phyloP scores from a whole-genome alignment of 2,888 invertebrate genomes.

The Eupithecia vulgata region DNA sequence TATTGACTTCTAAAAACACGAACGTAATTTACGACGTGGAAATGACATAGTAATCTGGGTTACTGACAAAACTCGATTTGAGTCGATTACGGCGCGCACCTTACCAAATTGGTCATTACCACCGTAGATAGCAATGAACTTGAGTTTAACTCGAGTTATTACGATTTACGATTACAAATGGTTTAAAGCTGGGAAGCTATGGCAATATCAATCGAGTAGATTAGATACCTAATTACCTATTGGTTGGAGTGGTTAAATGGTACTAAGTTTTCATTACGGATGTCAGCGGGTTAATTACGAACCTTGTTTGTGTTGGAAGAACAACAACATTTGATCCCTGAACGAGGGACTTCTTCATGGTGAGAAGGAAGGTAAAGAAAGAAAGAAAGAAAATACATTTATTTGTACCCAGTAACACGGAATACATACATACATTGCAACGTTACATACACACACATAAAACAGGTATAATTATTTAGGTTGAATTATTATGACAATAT shows the following conservation, averaged over 20 bases:
- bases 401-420: too few species aligned
- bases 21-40: conserved; percentile 3
- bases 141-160: conserved; percentile 62
- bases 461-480: too few species aligned
- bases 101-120: conserved; percentile 66
- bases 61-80: conserved; percentile 42
- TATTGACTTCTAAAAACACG: not conserved
- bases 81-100: conserved; percentile 56
- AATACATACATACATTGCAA: too few species aligned
- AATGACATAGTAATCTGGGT: conserved; percentile 27
- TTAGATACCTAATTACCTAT: not conserved
- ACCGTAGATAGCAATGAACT: conserved; percentile 67
- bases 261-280: too few species aligned
- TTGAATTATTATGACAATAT: too few species aligned
- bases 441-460: too few species aligned
- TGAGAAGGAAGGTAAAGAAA: too few species aligned
- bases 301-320: too few species aligned
- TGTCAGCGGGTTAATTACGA: too few species aligned
- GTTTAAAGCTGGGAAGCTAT: conserved; percentile 41
- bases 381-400: too few species aligned
- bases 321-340: too few species aligned
- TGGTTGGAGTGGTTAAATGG: not conserved
- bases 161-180: conserved; percentile 56
- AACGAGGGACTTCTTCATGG: too few species aligned
- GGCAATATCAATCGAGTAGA: not conserved